Evolutionary conservation across 2,113 vertebrate genomes (phyloP), one percentile per base, ranked within the genome.

Genomic region (Callionymus lyra): DNA sequence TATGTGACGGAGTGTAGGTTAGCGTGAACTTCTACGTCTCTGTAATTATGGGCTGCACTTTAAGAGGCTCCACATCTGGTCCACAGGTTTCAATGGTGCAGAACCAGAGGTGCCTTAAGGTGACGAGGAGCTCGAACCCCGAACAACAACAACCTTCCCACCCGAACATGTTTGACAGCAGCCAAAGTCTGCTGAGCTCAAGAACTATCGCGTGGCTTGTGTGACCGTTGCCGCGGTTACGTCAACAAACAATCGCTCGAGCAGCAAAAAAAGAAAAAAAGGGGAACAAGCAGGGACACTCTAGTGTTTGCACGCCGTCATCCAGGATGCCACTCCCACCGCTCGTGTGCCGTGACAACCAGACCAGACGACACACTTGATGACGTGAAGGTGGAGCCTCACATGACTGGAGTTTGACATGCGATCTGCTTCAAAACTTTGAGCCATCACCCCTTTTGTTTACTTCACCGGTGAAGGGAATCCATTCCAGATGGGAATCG

Each of bases 51-150:
- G 63, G 54, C 44, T 71, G 68, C 64, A 62, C 53, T 47, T 31
- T 41, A 14, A 70, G 56, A 54, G 61, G 47, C 39, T 76, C 60
- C 65, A 79, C 77, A 74, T 83, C 77, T 82, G 75, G 71, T 44
- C 38, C 44, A 50, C 71, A 71, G 68, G 62, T 62, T 68, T 53
- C 62, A 47, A 13, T 34, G 34, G n/a, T n/a, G 13, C 12, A 16
- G 13, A 63, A 27, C 8, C 21, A 4, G 51, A 46, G 52, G 47
- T 41, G 18, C 45, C 13, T 51, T 32, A 54, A 51, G 50, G 49
- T 44, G 38, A 42, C 33, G 38, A 46, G 53, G 63, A 59, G 64
- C 41, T 44, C 41, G 47, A 37, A 35, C 58, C 59, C 32, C 41
- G 44, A 54, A 13, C 42, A 52, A 9, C 45, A 50, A 47, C 34